These are phyloP conservation scores for Melanotus villosus DNA, from an alignment of 2,888 invertebrate genomes.

Conservation along the genomic window DNA sequence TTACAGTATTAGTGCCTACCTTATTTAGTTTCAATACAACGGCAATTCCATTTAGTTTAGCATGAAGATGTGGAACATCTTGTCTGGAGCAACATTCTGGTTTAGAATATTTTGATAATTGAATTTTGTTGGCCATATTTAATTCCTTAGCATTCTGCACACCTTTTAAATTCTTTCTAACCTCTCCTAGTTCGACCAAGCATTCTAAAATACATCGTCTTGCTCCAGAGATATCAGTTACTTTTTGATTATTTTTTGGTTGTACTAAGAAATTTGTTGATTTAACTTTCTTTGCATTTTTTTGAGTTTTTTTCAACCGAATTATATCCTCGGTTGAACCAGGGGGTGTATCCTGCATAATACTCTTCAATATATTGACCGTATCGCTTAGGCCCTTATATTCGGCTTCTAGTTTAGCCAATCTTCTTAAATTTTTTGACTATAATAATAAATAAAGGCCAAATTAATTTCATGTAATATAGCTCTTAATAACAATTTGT, in stretches of 20 bases:
- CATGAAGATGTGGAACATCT: constrained; percentile 44
- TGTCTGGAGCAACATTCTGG: constrained; percentile 22
- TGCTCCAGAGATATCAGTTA: constrained; percentile 31
- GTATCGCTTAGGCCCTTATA: constrained; percentile 21
- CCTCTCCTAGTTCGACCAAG: constrained; percentile 28
- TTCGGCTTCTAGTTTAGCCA: constrained; percentile 29
- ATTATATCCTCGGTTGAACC: not conserved
- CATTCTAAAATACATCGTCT: constrained; percentile 31
- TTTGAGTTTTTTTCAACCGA: not conserved
- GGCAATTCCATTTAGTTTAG: constrained; percentile 44
- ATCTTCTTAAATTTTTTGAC: not conserved
- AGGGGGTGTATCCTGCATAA: not conserved
- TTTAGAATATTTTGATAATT: not conserved
- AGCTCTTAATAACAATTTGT: too few relatives aligned
- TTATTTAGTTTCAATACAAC: constrained; percentile 45
- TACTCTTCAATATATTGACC: constrained; percentile 23
- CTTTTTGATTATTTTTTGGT: not conserved
- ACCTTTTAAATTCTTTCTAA: constrained; percentile 22
- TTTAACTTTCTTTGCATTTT: not conserved
- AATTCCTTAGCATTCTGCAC: not conserved
- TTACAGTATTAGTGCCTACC: constrained; percentile 40
- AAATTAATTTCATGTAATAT: too few relatives aligned
- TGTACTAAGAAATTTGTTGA: not conserved
- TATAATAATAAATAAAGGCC: not conserved
- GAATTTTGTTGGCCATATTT: constrained; percentile 3